Evolutionary conservation across 2,113 vertebrate genomes (phyloP).

Genomic region (Poeciliopsis retropinna): DNA sequence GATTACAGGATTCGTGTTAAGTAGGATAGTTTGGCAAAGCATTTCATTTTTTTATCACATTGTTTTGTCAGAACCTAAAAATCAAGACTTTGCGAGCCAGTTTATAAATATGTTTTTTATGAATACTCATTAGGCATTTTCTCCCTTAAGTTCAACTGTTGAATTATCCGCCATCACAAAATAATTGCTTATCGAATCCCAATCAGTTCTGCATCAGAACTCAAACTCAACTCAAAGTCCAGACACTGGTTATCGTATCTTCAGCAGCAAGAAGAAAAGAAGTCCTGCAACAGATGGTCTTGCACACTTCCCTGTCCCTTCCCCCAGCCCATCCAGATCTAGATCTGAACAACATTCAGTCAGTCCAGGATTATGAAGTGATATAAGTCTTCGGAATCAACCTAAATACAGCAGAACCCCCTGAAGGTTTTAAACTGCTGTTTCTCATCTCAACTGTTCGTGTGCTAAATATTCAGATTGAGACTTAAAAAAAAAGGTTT

Average conservation of each 20-base stretch:
- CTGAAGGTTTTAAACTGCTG: not conserved
- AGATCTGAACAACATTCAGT: constrained; percentile 37
- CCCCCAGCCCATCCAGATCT: constrained; percentile 32
- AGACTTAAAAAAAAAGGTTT: no score
- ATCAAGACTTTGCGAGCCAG: not conserved
- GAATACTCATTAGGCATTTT: not conserved
- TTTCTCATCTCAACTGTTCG: no score
- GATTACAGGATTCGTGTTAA: constrained; percentile 11
- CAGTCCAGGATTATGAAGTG: constrained; percentile 38
- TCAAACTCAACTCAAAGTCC: not conserved
- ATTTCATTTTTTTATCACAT: constrained; percentile 3
- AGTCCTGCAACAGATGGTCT: constrained; percentile 40
- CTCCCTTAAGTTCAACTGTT: not conserved
- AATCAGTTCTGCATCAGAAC: constrained; percentile 6
- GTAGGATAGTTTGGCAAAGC: constrained; percentile 3
- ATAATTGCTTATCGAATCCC: not conserved
- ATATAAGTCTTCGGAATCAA: constrained; percentile 3
- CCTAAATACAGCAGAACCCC: constrained; percentile 12
- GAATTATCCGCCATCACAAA: not conserved
- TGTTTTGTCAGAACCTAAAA: not conserved
- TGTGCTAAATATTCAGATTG: no score
- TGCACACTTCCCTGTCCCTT: not conserved
- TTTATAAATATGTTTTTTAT: not conserved
- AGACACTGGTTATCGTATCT: constrained; percentile 1
- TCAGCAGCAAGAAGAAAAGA: constrained; percentile 22